Percentiles rank a stretch among this genome's conserved stretches.
phyloP scores from a whole-genome alignment of 2,113 vertebrate species.

The Elephantulus edwardii region DNA sequence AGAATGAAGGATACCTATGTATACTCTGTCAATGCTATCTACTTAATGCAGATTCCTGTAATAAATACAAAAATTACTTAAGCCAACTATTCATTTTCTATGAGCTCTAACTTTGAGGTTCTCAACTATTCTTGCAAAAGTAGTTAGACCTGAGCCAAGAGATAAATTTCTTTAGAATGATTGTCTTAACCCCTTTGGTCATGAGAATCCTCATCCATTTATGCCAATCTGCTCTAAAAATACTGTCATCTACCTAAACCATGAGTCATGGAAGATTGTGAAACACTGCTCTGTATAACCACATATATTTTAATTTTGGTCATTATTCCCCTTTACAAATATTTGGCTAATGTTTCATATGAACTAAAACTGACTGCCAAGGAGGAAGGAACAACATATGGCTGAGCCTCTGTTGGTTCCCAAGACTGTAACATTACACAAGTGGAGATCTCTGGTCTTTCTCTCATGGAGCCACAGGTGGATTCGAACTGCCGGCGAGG shows the following conservation, averaged over 20 bases:
- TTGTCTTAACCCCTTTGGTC: not conserved
- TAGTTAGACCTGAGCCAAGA: not conserved
- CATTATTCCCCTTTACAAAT: not conserved
- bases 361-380: no score
- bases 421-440: no score
- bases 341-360: not conserved
- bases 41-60: not conserved
- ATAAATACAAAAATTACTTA: slow-evolving; percentile 16
- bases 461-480: no score
- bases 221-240: not conserved
- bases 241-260: not conserved
- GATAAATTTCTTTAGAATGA: not conserved
- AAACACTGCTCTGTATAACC: not conserved
- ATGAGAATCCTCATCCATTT: not conserved
- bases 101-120: not conserved
- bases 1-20: not conserved
- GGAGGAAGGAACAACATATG: no score
- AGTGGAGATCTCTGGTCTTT: no score
- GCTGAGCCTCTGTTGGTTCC: no score
- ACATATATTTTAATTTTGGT: not conserved
- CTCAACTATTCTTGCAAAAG: not conserved
- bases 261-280: not conserved
- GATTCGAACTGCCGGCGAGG: no score
- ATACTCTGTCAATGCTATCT: not conserved
- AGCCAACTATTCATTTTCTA: not conserved